phyloP scores from a whole-genome alignment of 1,140 invertebrate species.

The Cherax destructor region DNA sequence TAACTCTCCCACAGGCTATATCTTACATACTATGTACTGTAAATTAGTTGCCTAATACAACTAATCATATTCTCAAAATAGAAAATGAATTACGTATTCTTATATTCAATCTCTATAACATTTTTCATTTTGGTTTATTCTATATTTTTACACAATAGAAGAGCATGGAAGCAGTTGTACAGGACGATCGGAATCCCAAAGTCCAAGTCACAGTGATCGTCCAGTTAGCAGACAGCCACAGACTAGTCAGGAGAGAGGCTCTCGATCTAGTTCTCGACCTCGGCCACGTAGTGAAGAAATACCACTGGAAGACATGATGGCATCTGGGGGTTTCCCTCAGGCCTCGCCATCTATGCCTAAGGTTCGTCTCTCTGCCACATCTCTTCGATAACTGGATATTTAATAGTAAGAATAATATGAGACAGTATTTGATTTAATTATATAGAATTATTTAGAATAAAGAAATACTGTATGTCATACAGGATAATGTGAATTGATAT shows the following conservation, averaged over 20 bases:
- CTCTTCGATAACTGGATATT: neutral
- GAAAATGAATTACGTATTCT: too few relatives aligned
- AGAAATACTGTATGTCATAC: neutral
- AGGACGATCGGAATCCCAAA: constrained; percentile 35
- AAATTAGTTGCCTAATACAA: too few relatives aligned
- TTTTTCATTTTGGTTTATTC: neutral
- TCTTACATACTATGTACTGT: too few relatives aligned
- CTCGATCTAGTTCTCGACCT: constrained; percentile 45
- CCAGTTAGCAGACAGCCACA: constrained; percentile 13
- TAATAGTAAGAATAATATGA: neutral
- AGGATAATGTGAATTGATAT: neutral
- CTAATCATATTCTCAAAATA: too few relatives aligned
- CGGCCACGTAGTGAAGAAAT: constrained; percentile 58
- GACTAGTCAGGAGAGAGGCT: constrained; percentile 6
- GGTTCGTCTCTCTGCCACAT: constrained; percentile 6
- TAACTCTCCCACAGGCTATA: too few relatives aligned
- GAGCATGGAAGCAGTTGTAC: constrained; percentile 6
- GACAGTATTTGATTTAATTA: neutral
- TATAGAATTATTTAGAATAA: neutral
- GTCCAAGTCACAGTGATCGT: constrained; percentile 20
- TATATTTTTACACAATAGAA: neutral
- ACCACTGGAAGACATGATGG: constrained; percentile 53
- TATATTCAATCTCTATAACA: neutral
- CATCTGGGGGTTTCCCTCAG: neutral
- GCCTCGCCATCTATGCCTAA: constrained; percentile 44